Conservation (phyloP, 2,888 invertebrate species). For the Melolontha melolontha region DNA sequence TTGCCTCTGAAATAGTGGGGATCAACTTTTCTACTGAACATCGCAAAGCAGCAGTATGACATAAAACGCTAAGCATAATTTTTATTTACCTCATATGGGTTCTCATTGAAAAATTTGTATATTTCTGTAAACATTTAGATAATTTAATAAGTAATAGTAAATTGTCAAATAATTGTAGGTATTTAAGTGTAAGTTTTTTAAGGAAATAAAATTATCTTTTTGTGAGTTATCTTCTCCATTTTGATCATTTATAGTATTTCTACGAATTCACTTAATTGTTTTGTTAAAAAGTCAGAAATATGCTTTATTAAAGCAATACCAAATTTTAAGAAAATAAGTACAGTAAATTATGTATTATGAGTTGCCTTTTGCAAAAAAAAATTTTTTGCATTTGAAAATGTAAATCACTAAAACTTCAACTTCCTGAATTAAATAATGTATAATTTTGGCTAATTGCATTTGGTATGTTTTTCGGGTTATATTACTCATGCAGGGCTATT, state of each 20-base stretch:
- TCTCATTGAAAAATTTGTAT: conserved; percentile 12
- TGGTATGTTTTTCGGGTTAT: too few relatives aligned
- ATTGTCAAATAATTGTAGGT: conserved; percentile 3
- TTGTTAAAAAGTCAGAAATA: neutral
- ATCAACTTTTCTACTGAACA: conserved; percentile 5
- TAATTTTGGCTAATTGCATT: too few relatives aligned
- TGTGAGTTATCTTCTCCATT: neutral
- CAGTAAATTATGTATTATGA: too few relatives aligned
- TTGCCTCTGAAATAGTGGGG: conserved; percentile 5
- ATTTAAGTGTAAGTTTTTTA: conserved; percentile 23
- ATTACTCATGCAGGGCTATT: too few relatives aligned
- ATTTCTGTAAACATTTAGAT: conserved; percentile 25
- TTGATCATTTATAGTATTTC: neutral
- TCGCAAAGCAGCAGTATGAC: neutral
- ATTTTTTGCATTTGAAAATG: too few relatives aligned
- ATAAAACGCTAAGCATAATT: neutral
- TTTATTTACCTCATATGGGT: neutral
- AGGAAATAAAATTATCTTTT: conserved; percentile 21
- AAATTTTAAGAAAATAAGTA: too few relatives aligned
- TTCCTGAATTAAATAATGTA: too few relatives aligned
- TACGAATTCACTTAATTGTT: too few relatives aligned
- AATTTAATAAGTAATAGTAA: conserved; percentile 11
- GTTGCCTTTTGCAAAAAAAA: too few relatives aligned
- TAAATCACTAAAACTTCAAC: too few relatives aligned
- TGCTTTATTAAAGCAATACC: neutral